phyloP scores from a whole-genome alignment of 2,888 invertebrate genomes.

The Gymnoscelis rufifasciata region DNA sequence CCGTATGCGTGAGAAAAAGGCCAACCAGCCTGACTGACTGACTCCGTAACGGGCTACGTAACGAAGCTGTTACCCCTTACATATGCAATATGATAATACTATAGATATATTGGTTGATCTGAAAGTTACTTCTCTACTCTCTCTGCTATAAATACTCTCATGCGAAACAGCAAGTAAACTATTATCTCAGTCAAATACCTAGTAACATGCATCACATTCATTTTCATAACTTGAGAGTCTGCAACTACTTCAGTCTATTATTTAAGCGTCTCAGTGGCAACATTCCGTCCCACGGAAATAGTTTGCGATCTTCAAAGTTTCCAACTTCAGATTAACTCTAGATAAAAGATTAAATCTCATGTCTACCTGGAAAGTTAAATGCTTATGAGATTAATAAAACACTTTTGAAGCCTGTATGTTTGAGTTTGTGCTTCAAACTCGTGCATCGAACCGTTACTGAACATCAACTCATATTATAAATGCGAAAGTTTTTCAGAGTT shows the following conservation, averaged over 20 bases:
- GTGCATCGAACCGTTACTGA: not conserved
- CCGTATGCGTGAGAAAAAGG: too few relatives aligned
- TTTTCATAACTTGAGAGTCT: conserved; percentile 24
- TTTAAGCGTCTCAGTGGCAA: conserved; percentile 44
- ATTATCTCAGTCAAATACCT: conserved; percentile 6
- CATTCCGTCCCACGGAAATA: conserved; percentile 50
- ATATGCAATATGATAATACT: too few relatives aligned
- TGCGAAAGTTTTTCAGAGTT: too few relatives aligned
- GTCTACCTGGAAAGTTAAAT: conserved; percentile 21
- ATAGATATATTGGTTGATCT: too few relatives aligned
- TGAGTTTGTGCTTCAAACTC: not conserved
- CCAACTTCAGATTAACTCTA: conserved; percentile 39
- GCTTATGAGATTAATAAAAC: conserved; percentile 17
- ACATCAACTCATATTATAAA: too few relatives aligned
- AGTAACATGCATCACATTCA: conserved; percentile 15
- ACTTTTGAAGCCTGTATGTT: conserved; percentile 7
- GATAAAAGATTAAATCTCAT: conserved; percentile 50
- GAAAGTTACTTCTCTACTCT: too few relatives aligned
- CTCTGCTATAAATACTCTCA: too few relatives aligned
- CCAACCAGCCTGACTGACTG: too few relatives aligned
- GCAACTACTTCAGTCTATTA: conserved; percentile 29
- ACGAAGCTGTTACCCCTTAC: too few relatives aligned
- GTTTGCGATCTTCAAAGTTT: conserved; percentile 47
- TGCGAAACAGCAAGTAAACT: not conserved
- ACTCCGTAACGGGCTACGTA: too few relatives aligned